A percentile compares a stretch with the other conserved stretches of the same genome.
Conservation (phyloP, 2,888 invertebrate species). For the Callyntrura sp. region DNA sequence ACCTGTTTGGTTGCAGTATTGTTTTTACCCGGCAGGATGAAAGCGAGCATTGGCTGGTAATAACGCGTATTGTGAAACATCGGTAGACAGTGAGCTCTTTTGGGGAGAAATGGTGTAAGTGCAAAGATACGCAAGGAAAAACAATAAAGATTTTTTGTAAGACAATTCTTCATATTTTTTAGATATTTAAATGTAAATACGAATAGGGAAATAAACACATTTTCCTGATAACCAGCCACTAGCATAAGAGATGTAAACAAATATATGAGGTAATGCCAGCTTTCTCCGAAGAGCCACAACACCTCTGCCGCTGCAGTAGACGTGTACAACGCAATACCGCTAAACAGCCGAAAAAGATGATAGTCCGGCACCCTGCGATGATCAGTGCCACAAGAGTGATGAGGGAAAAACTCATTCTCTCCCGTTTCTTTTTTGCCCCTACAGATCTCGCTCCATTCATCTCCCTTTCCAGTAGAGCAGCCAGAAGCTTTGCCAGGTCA, state of each 20-base stretch:
- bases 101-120: slow-evolving; percentile 1
- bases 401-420: slow-evolving; percentile 71
- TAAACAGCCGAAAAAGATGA: slow-evolving; percentile 1
- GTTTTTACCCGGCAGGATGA: neutral
- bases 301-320: neutral
- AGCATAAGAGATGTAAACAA: neutral
- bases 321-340: neutral
- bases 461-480: slow-evolving; percentile 65
- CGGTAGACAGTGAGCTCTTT: neutral
- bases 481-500: slow-evolving; percentile 28
- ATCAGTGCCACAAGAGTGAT: slow-evolving; percentile 73
- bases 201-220: too few species aligned
- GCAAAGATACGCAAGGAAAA: neutral
- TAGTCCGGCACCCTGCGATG: slow-evolving; percentile 74
- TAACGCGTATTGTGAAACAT: neutral
- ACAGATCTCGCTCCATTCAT: slow-evolving; percentile 83
- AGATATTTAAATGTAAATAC: too few species aligned
- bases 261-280: neutral
- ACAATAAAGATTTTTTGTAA: too few species aligned
- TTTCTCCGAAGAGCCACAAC: slow-evolving; percentile 38
- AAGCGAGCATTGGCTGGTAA: slow-evolving; percentile 1
- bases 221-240: too few species aligned
- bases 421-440: slow-evolving; percentile 81
- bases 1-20: neutral
- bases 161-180: too few species aligned